A percentile compares a stretch with the other conserved stretches of the same genome.
These are phyloP conservation scores for Hemibagrus wyckioides DNA, from an alignment of 2,113 vertebrate species.

Conservation along the genomic window DNA sequence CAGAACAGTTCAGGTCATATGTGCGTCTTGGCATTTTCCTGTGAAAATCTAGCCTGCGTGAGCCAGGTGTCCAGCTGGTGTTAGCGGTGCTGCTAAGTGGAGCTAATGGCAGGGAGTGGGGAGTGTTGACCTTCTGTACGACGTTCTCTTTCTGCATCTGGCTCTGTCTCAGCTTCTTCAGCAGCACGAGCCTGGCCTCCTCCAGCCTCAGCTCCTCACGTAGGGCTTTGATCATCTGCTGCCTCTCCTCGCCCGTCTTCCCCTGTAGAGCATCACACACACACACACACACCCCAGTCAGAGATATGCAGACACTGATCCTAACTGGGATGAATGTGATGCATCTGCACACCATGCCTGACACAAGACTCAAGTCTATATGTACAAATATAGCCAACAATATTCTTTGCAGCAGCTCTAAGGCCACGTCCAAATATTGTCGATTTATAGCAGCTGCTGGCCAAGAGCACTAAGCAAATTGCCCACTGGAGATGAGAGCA, in stretches of 20 bases:
- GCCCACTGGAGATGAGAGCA: constrained; percentile 12
- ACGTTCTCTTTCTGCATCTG: constrained; percentile 97
- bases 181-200: constrained; percentile 89
- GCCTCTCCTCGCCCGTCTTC: constrained; percentile 87
- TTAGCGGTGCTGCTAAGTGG: constrained; percentile 2
- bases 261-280: constrained; percentile 72
- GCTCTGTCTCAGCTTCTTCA: constrained; percentile 95
- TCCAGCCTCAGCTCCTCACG: constrained; percentile 91
- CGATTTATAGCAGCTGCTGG: constrained; percentile 23
- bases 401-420: not conserved
- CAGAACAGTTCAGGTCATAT: constrained; percentile 6
- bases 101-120: not conserved
- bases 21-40: constrained; percentile 20
- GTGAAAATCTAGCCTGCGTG: not conserved
- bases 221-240: constrained; percentile 96
- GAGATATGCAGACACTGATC: constrained; percentile 1
- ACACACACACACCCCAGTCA: constrained; percentile 22
- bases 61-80: constrained; percentile 18
- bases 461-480: constrained; percentile 6
- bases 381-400: not conserved
- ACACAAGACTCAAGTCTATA: not conserved
- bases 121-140: constrained; percentile 87
- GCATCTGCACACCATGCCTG: constrained; percentile 12
- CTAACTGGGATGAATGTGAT: constrained; percentile 14
- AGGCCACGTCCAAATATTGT: not conserved